Base-by-base conservation (phyloP, 2,113 vertebrate species). In the Martes martes region DNA sequence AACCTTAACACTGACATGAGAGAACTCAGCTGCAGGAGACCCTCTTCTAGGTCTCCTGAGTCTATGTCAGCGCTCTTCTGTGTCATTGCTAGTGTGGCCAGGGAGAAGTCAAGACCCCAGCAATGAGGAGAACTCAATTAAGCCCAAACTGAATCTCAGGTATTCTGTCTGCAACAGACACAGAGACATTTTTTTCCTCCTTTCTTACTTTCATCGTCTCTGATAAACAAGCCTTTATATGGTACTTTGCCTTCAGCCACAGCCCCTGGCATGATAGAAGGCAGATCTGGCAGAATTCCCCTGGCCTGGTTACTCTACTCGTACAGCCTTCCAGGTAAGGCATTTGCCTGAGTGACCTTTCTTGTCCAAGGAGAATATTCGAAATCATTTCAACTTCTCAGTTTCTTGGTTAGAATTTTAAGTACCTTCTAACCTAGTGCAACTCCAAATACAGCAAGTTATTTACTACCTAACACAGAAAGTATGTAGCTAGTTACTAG, bases 371-470 rank as follows among this genome's bases (percentile, higher is more conserved):
- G 42, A 19, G 36, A 87, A 83, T 61, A 94, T 73, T 18, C 73
- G 50, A 89, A 89, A 80, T 92, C 59, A 71, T 23, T 55, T 28
- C 47, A 36, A 28, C 78, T 45, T 71, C 74, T 95, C 42, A 26
- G 36, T 4, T 69, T 96, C 24, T 59, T 85, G 36, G 18, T 13
- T 85, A 79, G 55, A 73, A 76, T 95, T 94, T 82, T 86, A 91
- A 86, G 76, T 61, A 88, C 67, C 61, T 95, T 91, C 39, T 7
- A 81, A 95, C 33, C 61, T 33, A 96, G 11, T 92, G 21, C 31
- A 94, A 82, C 55, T 96, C 93, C 94, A 98, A 82, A 93, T 89
- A 83, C 31, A 90, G 26, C 78, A 83, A 76, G 47, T 61, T 78
- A 78, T 55, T 91, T 94, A 52, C 81, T 91, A 23, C 45, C 15